A percentile compares a stretch with the other conserved stretches of the same genome.
These are phyloP conservation scores for Tholera decimalis DNA, from an alignment of 2,888 invertebrate species.

Conservation along the genomic window DNA sequence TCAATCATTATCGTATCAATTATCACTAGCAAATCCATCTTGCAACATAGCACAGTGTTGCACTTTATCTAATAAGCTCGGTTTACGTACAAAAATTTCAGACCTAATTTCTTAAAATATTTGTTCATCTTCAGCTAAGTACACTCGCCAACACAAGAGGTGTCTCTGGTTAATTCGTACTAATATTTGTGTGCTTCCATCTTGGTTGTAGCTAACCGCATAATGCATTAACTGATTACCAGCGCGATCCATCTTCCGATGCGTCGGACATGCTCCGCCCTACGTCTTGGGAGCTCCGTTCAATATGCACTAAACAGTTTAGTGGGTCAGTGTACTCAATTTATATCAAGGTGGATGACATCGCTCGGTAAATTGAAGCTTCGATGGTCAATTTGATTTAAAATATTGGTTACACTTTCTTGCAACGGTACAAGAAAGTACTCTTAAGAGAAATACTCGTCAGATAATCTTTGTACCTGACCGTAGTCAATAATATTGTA, in stretches of 20 bases:
- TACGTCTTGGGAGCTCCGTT: conserved; percentile 73
- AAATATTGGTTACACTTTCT: not conserved
- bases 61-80: conserved; percentile 24
- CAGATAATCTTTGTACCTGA: not conserved
- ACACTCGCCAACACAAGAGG: conserved; percentile 65
- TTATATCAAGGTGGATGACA: conserved; percentile 40
- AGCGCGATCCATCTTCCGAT: conserved; percentile 86
- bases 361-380: conserved; percentile 1
- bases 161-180: conserved; percentile 76
- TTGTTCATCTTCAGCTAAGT: conserved; percentile 49
- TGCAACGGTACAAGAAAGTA: not conserved
- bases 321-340: conserved; percentile 52
- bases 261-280: conserved; percentile 81
- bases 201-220: conserved; percentile 83
- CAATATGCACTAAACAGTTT: conserved; percentile 53
- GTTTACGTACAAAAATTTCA: conserved; percentile 25
- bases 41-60: conserved; percentile 32
- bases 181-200: conserved; percentile 81
- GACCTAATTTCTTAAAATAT: conserved; percentile 51
- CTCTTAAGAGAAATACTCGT: not conserved
- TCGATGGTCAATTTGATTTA: not conserved
- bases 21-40: conserved; percentile 36
- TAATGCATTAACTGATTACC: conserved; percentile 90
- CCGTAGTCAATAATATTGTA: not conserved
- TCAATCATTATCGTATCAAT: conserved; percentile 48